Evolutionary conservation across 64 coral and sea anemone species (phyloP).

Genomic region (Actinia tenebrosa): DNA sequence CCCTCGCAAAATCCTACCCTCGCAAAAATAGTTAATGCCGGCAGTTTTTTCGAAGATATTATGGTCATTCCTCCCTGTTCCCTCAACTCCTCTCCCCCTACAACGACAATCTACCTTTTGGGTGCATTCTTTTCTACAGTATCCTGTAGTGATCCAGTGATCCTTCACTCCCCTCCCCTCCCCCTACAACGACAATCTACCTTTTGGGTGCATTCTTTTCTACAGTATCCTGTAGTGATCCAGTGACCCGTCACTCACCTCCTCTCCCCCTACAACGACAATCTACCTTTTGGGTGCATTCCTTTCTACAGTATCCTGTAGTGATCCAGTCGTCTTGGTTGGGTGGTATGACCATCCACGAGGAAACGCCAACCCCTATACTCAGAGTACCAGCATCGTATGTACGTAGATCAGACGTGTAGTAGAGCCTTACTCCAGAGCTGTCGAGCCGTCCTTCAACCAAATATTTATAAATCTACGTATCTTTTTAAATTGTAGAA

Average conservation of each 20-base stretch:
- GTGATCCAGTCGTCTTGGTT: slow-evolving; percentile 25
- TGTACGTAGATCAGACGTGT: slow-evolving; percentile 24
- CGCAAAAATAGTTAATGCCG: too few relatives aligned
- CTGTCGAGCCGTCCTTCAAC: slow-evolving; percentile 21
- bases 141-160: too few relatives aligned
- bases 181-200: neutral
- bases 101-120: too few relatives aligned
- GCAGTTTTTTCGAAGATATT: too few relatives aligned
- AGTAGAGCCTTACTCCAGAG: slow-evolving; percentile 39
- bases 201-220: slow-evolving; percentile 17
- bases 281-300: slow-evolving; percentile 23
- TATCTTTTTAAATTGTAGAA: too few relatives aligned
- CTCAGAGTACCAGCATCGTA: slow-evolving; percentile 18
- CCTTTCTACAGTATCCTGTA: slow-evolving; percentile 22
- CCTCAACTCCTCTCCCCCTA: too few relatives aligned
- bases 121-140: too few relatives aligned
- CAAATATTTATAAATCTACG: too few relatives aligned
- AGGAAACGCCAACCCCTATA: neutral
- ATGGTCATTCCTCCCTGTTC: too few relatives aligned
- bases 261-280: neutral
- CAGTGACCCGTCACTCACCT: neutral
- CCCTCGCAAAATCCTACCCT: too few relatives aligned
- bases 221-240: slow-evolving; percentile 27
- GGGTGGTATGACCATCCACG: slow-evolving; percentile 37
- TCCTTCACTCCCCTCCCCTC: neutral